Conservation (phyloP, 2,797 vertebrate species). For the Sebastiscus albofasciatus region DNA sequence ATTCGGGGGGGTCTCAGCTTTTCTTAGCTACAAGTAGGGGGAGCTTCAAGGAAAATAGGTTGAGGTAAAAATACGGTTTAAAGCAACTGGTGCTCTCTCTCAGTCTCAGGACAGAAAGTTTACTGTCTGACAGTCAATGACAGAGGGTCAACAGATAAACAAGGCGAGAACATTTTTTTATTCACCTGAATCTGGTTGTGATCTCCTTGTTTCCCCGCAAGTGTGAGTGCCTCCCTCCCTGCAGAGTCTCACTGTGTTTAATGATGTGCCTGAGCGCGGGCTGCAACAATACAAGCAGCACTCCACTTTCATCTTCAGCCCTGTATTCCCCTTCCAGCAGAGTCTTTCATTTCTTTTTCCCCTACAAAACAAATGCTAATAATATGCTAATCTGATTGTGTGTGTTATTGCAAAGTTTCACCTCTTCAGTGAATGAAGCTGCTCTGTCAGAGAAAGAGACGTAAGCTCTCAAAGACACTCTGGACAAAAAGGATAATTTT, state of each 20-base stretch:
- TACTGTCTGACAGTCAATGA: background rate
- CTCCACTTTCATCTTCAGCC: conserved; percentile 28
- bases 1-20: no score
- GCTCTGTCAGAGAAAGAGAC: background rate
- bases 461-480: background rate
- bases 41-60: no score
- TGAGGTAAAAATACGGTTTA: no score
- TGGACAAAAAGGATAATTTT: background rate
- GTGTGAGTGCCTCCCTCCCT: background rate
- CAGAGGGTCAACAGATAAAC: background rate
- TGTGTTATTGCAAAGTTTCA: conserved; percentile 36
- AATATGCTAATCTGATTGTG: conserved; percentile 60
- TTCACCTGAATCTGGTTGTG: background rate
- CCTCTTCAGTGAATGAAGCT: background rate
- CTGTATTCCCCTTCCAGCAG: conserved; percentile 8
- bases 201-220: background rate
- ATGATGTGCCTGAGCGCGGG: background rate
- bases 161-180: background rate
- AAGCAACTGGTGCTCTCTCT: no score
- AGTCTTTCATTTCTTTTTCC: conserved; percentile 3
- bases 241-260: conserved; percentile 2
- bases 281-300: conserved; percentile 6
- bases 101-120: background rate
- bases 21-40: no score
- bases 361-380: conserved; percentile 59